Evolutionary conservation across 2,888 invertebrate species (phyloP), one percentile per base, ranked within the genome.

Genomic region (Subacronicta megacephala): DNA sequence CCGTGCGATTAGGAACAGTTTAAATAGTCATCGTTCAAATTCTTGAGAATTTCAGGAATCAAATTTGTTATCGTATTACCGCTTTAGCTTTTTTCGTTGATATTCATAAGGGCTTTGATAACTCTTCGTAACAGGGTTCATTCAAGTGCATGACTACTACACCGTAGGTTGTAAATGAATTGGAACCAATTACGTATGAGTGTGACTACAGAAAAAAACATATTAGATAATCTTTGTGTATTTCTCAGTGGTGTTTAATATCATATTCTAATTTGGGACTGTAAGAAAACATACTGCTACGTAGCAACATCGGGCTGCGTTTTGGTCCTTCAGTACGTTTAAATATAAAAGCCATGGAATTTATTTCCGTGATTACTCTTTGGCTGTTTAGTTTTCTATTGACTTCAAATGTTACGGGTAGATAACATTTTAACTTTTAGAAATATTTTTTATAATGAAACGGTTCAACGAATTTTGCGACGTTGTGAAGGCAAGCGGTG

Each of bases 11-110:
- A 72, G 58, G 54, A 64, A 58, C 47, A 31, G 7, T 29, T 36
- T 76, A 75, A 40, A 58, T 76, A 71, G 69, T n/a, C 4, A 12
- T 38, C 45, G 47, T 47, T 44, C 10, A 46, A 55, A 64, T 58
- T 51, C 40, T 42, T 59, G 41, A 54, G 60, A 64, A 72, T 62
- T 57, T 53, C 55, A 57, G 52, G 51, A 58, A 71, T 72, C 35
- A 58, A 53, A 61, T 60, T 65, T 0, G 62, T 72, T 67, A 59
- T 52, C 53, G 15, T 29, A 31, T 65, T 59, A 45, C 49, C 13
- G 45, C 49, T 67, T 52, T 4, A 46, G 12, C 53, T 44, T 59
- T 62, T 74, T 41, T 61, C 15, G 5, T 35, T 47, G 47, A 50
- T 35, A 62, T 69, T 38, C 37, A 29, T 23, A 33, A 37, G 54